These are phyloP conservation scores for Papilio polyxenes DNA, from an alignment of 1,140 invertebrate genomes.

Conservation along the genomic window DNA sequence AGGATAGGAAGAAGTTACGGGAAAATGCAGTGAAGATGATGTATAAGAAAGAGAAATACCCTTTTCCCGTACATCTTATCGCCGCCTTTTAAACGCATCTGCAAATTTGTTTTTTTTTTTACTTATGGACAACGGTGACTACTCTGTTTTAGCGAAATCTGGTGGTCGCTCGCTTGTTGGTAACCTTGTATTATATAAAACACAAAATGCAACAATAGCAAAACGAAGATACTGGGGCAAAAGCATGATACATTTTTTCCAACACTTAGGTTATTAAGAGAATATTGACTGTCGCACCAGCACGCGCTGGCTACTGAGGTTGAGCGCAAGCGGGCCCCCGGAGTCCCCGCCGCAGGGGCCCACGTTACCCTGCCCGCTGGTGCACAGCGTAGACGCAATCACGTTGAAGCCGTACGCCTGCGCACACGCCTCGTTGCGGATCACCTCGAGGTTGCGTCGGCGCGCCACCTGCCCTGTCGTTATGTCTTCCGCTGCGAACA, in stretches of 20 bases:
- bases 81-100: too few species aligned
- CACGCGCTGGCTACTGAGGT: constrained; percentile 20
- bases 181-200: too few species aligned
- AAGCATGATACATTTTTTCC: not conserved
- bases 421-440: constrained; percentile 31
- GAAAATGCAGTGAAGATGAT: too few species aligned
- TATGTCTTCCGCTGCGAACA: constrained; percentile 23
- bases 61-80: too few species aligned
- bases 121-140: too few species aligned
- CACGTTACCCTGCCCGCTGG: constrained; percentile 30
- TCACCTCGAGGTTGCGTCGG: constrained; percentile 20
- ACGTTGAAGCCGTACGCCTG: constrained; percentile 33
- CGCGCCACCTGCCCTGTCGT: constrained; percentile 28
- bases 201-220: too few species aligned
- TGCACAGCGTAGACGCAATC: constrained; percentile 33
- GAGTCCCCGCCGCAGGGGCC: constrained; percentile 35
- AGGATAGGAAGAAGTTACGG: too few species aligned
- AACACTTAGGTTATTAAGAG: not conserved
- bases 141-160: too few species aligned
- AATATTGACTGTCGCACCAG: constrained; percentile 27
- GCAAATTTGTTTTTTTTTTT: too few species aligned
- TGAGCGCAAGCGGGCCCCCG: constrained; percentile 25
- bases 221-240: not conserved
- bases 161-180: too few species aligned
- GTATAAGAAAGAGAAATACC: too few species aligned